Percentiles rank a stretch among this genome's conserved stretches.
These are phyloP conservation scores for Danionella dracula DNA, from an alignment of 2,797 vertebrate genomes.

Conservation along the genomic window DNA sequence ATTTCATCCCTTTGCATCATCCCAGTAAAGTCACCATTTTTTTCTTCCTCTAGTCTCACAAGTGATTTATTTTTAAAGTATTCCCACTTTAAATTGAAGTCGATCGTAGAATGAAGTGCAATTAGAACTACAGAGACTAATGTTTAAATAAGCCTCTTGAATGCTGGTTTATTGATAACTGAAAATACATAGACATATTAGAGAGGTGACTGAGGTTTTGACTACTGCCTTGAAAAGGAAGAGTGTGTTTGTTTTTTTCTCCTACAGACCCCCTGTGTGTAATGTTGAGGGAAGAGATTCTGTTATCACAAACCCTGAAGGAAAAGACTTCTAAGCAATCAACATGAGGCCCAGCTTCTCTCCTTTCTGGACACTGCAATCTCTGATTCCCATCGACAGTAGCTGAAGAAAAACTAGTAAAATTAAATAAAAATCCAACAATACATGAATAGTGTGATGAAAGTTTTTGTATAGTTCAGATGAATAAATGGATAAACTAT, in stretches of 20 bases:
- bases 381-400: slow-evolving; percentile 11
- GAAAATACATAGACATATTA: slow-evolving; percentile 28
- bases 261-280: not conserved
- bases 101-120: slow-evolving; percentile 33
- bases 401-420: slow-evolving; percentile 22
- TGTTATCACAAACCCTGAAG: not conserved
- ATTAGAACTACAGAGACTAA: slow-evolving; percentile 37
- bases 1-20: slow-evolving; percentile 54
- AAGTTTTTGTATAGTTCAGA: too few species aligned
- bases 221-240: not conserved
- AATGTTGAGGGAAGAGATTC: slow-evolving; percentile 3
- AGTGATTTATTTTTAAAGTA: slow-evolving; percentile 34
- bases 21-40: slow-evolving; percentile 12
- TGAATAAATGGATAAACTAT: too few species aligned
- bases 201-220: slow-evolving; percentile 26
- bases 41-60: slow-evolving; percentile 5
- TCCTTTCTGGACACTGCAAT: not conserved
- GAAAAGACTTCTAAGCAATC: slow-evolving; percentile 9
- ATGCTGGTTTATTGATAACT: slow-evolving; percentile 42
- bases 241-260: slow-evolving; percentile 15
- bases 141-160: slow-evolving; percentile 6
- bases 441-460: too few species aligned
- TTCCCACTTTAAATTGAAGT: slow-evolving; percentile 37
- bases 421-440: too few species aligned
- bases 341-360: not conserved